Evolutionary conservation across 2,113 vertebrate species (phyloP), one percentile per base, ranked within the genome.

Genomic region (Nesogale talazaci): DNA sequence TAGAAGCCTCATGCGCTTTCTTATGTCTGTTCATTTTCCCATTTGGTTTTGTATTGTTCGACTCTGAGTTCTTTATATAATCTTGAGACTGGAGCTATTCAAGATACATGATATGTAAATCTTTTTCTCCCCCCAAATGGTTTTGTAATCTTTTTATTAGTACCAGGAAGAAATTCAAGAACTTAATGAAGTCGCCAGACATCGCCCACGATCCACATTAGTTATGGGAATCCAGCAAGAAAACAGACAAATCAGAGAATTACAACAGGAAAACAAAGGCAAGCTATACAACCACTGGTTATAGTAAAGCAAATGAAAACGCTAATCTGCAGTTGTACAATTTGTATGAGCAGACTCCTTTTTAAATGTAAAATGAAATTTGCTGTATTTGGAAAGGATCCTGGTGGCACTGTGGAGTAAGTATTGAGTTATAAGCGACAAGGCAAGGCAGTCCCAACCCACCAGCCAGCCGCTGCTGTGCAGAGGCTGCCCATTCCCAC

Each of bases 241-340:
- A 79, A 72, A 72, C 34, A 72, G 70, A 72, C 70, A 72, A 23
- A 72, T 72, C 70, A 72, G 70, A 72, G 70, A 72, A 72, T 90
- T 99, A 20, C 99, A 99, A 93, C 98, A 99, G 94, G 99, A 99
- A 97, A 99, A 99, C 96, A 99, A 99, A 99, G 99, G 99, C 99
- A 90, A 98, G 88, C 40, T 0, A 34, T 1, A 65, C 16, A 83
- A 36, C 83, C 59, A 69, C 87, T 95, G 10, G n/a, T 19, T 65
- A 36, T 34, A 79, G 76, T 25, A 92, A 40, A 85, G 85, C 59
- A 63, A 80, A 72, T 78, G 61, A 65, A 29, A 95, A 61, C 63
- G 56, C n/a, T 67, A 56, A 15, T 91, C 34, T 63, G 29, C 46
- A 67, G 0, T 57, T 93, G 38, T 89, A 59, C 25, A 78, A 3